These are phyloP conservation scores for Athene noctua DNA, from an alignment of 2,113 vertebrate genomes.

Conservation along the genomic window DNA sequence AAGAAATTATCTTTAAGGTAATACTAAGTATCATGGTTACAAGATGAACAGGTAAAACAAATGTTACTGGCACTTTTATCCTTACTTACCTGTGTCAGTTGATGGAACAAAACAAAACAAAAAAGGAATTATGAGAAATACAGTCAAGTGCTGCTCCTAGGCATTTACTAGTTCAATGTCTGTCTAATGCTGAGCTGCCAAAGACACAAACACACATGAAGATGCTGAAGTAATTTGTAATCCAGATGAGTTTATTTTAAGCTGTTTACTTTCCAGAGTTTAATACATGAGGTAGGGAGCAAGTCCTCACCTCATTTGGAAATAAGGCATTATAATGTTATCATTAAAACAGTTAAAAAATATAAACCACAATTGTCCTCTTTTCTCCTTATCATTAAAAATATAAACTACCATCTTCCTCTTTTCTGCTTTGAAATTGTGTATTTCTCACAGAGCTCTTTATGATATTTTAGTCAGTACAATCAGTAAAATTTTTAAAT, in stretches of 20 bases:
- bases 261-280: neutral
- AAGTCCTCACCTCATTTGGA: neutral
- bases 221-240: neutral
- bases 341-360: neutral
- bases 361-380: neutral
- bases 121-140: neutral
- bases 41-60: neutral
- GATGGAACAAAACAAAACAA: neutral
- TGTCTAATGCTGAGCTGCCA: neutral
- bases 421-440: neutral
- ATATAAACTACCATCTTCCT: neutral
- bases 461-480: neutral
- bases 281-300: neutral
- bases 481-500: neutral
- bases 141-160: neutral
- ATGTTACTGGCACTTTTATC: neutral
- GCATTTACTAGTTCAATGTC: neutral
- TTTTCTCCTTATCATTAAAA: neutral
- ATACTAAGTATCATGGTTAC: neutral
- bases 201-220: neutral
- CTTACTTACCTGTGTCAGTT: neutral
- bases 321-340: neutral
- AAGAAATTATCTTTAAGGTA: neutral
- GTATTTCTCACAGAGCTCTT: neutral
- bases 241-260: neutral